phyloP scores from a whole-genome alignment of 2,888 invertebrate genomes.

The Eupsilia transversa region DNA sequence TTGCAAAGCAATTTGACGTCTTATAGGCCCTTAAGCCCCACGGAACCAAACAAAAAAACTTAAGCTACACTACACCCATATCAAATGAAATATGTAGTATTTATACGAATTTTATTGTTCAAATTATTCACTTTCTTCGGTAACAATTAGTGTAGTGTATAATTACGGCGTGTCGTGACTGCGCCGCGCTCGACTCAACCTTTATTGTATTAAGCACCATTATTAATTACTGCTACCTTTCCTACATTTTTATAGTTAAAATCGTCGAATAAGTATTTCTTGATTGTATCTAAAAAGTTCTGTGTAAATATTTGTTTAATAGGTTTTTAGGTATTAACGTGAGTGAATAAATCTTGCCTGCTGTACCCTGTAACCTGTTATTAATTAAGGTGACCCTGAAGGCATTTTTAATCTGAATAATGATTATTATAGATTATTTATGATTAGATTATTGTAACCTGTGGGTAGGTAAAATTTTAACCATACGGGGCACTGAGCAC shows the following conservation, averaged over 20 bases:
- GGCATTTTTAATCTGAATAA: neutral
- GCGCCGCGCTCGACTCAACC: constrained; percentile 30
- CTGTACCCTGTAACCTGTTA: constrained; percentile 20
- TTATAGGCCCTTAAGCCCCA: too few relatives aligned
- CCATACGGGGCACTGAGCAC: neutral
- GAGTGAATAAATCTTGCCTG: constrained; percentile 37
- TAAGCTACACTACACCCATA: constrained; percentile 39
- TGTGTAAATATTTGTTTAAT: constrained; percentile 63
- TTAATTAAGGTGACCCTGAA: constrained; percentile 18
- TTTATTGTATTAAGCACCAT: constrained; percentile 64
- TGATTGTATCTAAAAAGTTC: constrained; percentile 58
- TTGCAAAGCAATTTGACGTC: too few relatives aligned
- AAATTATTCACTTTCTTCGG: constrained; percentile 66
- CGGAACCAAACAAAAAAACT: too few relatives aligned
- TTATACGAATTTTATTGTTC: constrained; percentile 66
- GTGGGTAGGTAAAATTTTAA: neutral
- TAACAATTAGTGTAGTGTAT: constrained; percentile 67
- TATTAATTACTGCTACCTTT: constrained; percentile 64
- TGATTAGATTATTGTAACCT: too few relatives aligned
- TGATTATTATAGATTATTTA: too few relatives aligned
- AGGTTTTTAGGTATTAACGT: constrained; percentile 27
- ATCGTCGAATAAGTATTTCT: constrained; percentile 41
- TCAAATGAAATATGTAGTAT: constrained; percentile 62
- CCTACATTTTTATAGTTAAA: constrained; percentile 46
- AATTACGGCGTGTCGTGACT: constrained; percentile 65